Conservation (phyloP, 2,797 vertebrate species). For the Dipus sagitta region DNA sequence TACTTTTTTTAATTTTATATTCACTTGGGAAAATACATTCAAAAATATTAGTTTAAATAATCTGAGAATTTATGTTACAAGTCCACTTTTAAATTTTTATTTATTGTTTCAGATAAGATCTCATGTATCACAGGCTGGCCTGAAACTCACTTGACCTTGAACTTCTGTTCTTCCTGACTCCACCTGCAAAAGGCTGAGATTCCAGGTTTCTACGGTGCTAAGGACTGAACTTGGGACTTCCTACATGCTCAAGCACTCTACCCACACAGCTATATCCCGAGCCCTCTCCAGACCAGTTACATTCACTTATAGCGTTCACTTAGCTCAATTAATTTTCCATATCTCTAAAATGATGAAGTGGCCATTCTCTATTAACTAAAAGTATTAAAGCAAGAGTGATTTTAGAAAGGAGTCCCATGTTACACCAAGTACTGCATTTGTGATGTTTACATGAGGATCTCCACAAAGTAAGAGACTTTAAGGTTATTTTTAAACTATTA, state of each 20-base stretch:
- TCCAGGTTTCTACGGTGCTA: no score
- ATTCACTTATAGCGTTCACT: background rate
- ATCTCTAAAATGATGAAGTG: constrained; percentile 14
- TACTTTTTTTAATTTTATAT: background rate
- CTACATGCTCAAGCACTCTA: no score
- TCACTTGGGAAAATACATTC: constrained; percentile 46
- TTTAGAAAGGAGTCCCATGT: constrained; percentile 31
- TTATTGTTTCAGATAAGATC: no score
- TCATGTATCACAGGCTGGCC: no score
- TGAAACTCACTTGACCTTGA: no score
- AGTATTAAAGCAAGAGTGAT: background rate
- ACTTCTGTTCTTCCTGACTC: no score
- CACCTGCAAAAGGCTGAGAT: no score
- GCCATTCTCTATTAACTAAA: background rate
- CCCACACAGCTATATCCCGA: no score
- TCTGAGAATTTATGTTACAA: constrained; percentile 36
- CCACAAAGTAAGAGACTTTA: background rate
- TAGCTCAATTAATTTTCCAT: constrained; percentile 4
- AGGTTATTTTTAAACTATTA: background rate
- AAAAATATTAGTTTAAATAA: constrained; percentile 29
- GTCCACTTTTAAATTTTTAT: no score
- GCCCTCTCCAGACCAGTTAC: background rate
- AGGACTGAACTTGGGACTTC: no score
- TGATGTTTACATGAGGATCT: constrained; percentile 14
- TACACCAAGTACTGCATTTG: background rate